Conservation (phyloP, 2,113 vertebrate genomes). For the Anhinga anhinga region DNA sequence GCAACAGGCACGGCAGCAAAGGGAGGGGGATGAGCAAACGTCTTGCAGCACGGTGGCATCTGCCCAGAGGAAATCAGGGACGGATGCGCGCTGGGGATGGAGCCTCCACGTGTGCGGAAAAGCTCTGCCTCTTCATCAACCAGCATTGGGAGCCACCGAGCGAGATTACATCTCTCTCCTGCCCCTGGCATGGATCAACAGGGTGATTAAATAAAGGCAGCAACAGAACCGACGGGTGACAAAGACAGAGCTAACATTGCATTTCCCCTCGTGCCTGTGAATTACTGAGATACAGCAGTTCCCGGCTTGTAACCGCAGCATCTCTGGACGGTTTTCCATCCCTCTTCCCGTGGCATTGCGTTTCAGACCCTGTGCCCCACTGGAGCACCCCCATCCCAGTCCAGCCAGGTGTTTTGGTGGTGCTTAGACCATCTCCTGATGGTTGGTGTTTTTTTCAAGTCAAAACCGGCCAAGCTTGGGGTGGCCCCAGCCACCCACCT, state of each 20-base stretch:
- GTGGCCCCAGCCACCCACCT: background rate
- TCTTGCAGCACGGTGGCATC: background rate
- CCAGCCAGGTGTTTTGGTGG: background rate
- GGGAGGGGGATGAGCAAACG: background rate
- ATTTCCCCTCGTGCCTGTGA: fast-evolving
- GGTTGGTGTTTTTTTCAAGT: background rate
- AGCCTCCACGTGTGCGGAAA: fast-evolving
- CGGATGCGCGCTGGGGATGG: fast-evolving
- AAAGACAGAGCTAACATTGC: background rate
- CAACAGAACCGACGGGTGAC: background rate
- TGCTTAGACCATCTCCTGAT: background rate
- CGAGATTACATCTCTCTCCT: background rate
- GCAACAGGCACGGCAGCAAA: background rate
- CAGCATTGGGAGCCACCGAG: background rate
- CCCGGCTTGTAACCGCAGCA: background rate
- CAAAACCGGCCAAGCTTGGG: background rate
- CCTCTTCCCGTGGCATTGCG: fast-evolving
- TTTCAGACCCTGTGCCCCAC: background rate
- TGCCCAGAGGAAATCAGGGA: background rate
- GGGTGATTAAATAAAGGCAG: background rate
- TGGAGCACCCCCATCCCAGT: background rate
- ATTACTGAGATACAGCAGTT: background rate
- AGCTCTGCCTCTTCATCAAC: background rate
- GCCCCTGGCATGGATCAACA: fast-evolving
- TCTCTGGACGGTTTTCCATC: background rate